Evolutionary conservation across 2,113 vertebrate genomes (phyloP).

Genomic region (Colossoma macropomum): DNA sequence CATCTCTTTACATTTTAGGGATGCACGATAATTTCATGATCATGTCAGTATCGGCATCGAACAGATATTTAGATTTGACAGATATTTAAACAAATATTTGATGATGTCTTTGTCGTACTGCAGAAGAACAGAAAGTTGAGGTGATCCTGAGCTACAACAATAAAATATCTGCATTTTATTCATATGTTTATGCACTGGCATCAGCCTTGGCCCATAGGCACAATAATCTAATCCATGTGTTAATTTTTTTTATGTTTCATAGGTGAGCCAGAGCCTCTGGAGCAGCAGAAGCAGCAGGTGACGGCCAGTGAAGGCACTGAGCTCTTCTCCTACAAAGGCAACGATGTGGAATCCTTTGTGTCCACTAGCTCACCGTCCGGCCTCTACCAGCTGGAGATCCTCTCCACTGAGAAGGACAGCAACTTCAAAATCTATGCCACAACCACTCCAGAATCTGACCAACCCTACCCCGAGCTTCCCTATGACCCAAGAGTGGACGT

Average conservation of each 20-base stretch:
- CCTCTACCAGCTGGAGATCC: constrained; percentile 93
- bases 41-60: too few relatives aligned
- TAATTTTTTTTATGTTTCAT: constrained; percentile 46
- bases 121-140: too few relatives aligned
- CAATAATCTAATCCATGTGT: neutral
- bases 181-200: too few relatives aligned
- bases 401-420: constrained; percentile 97
- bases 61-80: too few relatives aligned
- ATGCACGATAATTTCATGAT: too few relatives aligned
- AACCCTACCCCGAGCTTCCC: constrained; percentile 93
- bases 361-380: constrained; percentile 90
- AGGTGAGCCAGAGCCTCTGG: constrained; percentile 93
- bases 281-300: constrained; percentile 92
- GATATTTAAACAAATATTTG: too few relatives aligned
- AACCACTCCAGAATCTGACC: constrained; percentile 94
- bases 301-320: constrained; percentile 83
- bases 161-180: too few relatives aligned
- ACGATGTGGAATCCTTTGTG: constrained; percentile 92
- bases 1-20: too few relatives aligned
- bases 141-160: too few relatives aligned
- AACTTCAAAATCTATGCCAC: constrained; percentile 94
- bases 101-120: too few relatives aligned
- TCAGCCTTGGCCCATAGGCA: too few relatives aligned
- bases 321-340: constrained; percentile 94
- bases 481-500: constrained; percentile 95